These are phyloP conservation scores for Neodiprion pinetum DNA, from an alignment of 1,140 invertebrate genomes.

Conservation along the genomic window DNA sequence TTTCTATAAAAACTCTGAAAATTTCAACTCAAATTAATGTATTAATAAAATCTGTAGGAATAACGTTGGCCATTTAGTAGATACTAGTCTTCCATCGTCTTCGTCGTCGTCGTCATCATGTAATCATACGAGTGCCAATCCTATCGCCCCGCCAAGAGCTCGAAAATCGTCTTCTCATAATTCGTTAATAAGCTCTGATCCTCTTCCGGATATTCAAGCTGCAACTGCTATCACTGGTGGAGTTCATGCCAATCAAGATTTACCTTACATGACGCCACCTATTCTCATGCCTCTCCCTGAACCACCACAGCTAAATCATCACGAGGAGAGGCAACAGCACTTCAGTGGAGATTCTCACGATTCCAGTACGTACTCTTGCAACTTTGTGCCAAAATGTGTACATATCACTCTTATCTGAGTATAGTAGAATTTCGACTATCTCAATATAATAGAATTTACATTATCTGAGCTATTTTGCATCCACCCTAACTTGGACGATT, in stretches of 20 bases:
- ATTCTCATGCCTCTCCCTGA: slow-evolving; percentile 62
- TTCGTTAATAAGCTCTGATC: slow-evolving; percentile 47
- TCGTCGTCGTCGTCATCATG: slow-evolving; percentile 37
- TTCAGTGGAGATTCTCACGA: slow-evolving; percentile 88
- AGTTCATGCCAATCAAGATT: slow-evolving; percentile 83
- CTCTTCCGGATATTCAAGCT: slow-evolving; percentile 69
- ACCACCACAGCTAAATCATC: slow-evolving; percentile 44
- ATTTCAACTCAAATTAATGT: background rate
- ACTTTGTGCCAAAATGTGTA: background rate
- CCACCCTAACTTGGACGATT: too few relatives aligned
- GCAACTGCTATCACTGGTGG: slow-evolving; percentile 83
- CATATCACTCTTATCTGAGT: background rate
- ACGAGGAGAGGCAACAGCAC: slow-evolving; percentile 63
- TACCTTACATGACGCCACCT: slow-evolving; percentile 89
- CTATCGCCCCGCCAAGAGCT: slow-evolving; percentile 59
- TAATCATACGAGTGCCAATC: slow-evolving; percentile 42
- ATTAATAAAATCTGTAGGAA: slow-evolving; percentile 30
- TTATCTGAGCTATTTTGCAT: too few relatives aligned
- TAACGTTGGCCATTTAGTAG: slow-evolving; percentile 33
- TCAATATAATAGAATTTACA: slow-evolving; percentile 18
- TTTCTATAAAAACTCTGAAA: background rate
- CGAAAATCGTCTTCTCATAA: slow-evolving; percentile 62
- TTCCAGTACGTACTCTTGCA: slow-evolving; percentile 69
- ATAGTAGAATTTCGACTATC: slow-evolving; percentile 21
- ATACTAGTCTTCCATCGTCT: slow-evolving; percentile 26